A percentile compares a stretch with the other conserved stretches of the same genome.
Conservation (phyloP, 1,140 invertebrate genomes). For the Drosophila lacteicornis region DNA sequence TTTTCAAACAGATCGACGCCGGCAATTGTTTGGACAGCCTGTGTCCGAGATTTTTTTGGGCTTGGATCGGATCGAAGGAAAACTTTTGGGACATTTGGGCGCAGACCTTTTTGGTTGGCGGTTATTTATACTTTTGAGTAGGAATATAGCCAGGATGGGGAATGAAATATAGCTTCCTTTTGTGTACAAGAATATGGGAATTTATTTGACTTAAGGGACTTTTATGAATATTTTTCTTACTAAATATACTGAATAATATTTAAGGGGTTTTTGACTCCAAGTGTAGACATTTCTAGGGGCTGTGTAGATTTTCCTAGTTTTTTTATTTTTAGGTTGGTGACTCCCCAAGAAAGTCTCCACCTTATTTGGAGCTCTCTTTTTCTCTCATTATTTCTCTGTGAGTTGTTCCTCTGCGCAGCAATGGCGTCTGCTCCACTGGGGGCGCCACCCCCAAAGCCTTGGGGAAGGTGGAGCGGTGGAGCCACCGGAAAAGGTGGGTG, state of each 20-base stretch:
- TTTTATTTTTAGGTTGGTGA: too few relatives aligned
- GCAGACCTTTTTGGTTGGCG: conserved; percentile 3
- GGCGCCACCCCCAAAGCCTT: conserved; percentile 50
- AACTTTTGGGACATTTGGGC: conserved; percentile 10
- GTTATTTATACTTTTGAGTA: background rate
- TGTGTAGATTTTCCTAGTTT: background rate
- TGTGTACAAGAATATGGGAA: background rate
- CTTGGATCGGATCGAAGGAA: conserved; percentile 12
- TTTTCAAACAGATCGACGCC: conserved; percentile 80
- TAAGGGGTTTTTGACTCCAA: background rate
- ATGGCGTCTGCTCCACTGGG: conserved; percentile 54
- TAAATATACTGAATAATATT: background rate
- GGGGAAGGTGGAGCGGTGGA: background rate
- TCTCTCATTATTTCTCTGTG: conserved; percentile 23
- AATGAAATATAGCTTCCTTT: background rate
- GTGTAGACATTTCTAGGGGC: conserved; percentile 2
- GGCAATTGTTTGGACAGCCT: conserved; percentile 80
- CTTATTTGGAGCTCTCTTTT: background rate
- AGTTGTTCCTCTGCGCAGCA: conserved; percentile 68
- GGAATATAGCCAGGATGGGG: background rate
- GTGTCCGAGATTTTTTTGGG: conserved; percentile 33
- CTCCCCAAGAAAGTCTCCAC: conserved; percentile 21
- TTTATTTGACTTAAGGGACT: background rate
- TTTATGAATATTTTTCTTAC: background rate
- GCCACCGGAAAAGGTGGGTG: conserved; percentile 8